These are phyloP conservation scores for Sycophaga agraensis DNA, from an alignment of 1,140 invertebrate species.

Conservation along the genomic window DNA sequence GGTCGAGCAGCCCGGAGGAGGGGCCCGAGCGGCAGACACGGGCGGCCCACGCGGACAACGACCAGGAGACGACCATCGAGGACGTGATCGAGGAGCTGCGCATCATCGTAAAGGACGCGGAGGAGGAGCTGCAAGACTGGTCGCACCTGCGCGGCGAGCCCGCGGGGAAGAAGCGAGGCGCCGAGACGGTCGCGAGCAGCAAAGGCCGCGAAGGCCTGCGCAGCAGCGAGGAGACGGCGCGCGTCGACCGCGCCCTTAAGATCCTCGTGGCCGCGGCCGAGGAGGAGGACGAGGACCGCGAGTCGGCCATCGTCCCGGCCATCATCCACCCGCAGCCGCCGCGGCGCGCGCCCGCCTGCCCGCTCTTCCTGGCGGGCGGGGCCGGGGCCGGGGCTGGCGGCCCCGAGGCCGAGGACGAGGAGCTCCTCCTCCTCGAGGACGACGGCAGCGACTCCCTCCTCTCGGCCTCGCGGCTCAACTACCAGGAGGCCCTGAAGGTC, in stretches of 20 bases:
- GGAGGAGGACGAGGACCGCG: slow-evolving; percentile 42
- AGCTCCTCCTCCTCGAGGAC: slow-evolving; percentile 58
- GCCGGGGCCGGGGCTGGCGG: slow-evolving; percentile 8
- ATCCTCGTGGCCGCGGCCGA: slow-evolving; percentile 50
- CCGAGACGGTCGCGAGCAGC: not conserved
- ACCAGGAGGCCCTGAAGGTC: slow-evolving; percentile 30
- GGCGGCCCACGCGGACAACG: slow-evolving; percentile 59
- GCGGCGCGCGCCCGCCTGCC: slow-evolving; percentile 51
- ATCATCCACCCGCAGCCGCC: slow-evolving; percentile 66
- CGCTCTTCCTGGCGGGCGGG: not conserved
- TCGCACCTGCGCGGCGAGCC: slow-evolving; percentile 30
- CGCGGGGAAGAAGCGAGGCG: not conserved
- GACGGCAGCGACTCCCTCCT: slow-evolving; percentile 72
- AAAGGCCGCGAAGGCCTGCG: slow-evolving; percentile 5
- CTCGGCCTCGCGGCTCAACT: slow-evolving; percentile 63
- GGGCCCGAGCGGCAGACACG: slow-evolving; percentile 28
- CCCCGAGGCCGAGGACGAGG: slow-evolving; percentile 51
- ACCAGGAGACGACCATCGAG: slow-evolving; percentile 82
- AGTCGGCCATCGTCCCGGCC: slow-evolving; percentile 64
- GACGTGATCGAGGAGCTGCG: slow-evolving; percentile 83
- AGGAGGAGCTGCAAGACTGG: slow-evolving; percentile 65
- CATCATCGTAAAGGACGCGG: slow-evolving; percentile 82
- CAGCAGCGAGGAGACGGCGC: slow-evolving; percentile 70
- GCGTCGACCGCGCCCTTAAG: slow-evolving; percentile 36
- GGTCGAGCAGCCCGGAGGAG: slow-evolving; percentile 69